Evolutionary conservation across 2,888 invertebrate species (phyloP), one percentile per base, ranked within the genome.

Genomic region (Tethea ocularis): DNA sequence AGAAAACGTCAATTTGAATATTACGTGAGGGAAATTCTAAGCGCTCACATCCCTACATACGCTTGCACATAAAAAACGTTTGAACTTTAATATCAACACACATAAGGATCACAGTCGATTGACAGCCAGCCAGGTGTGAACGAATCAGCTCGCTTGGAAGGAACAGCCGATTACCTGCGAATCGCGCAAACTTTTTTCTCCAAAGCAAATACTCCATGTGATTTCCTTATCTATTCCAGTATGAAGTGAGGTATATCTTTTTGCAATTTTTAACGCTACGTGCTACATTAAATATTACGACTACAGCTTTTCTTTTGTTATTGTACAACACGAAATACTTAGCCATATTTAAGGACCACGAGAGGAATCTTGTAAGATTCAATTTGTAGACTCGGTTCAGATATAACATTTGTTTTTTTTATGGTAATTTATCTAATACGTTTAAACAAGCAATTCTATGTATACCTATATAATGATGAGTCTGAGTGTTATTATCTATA

Each of bases 141-240:
- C 36, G 54, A 52, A 52, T 46, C 60, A 57, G 64, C 17, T 56
- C 63, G 56, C 54, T 58, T 58, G 66, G 61, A 57, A 63, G 61
- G 57, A 52, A 57, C 61, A 60, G 57, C 55, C 57, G 63, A 66
- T 66, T 68, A 66, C 53, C 54, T 54, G 54, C 22, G 20, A 33
- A 15, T 33, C 13, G 20, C 3, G 33, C 54, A 20, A 46, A 46
- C 20, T 46, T 46, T 46, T 46, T 41, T 41, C 41, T 46, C 20
- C 46, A 46, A 54, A 15, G 33, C 29, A 54, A 17, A 24, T 17
- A 22, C 33, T 11, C 20, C 33, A 20, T 11, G 22, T 22, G 17
- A 36, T 54, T 54, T 54, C 33, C 54, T 53, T 53, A 53, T 53
- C 52, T 26, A 26, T 17, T 8, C 26, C 10, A 8, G 10, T 23